Evolutionary conservation across 2,797 vertebrate species (phyloP).

Genomic region (Cryptoblepharus egeriae): DNA sequence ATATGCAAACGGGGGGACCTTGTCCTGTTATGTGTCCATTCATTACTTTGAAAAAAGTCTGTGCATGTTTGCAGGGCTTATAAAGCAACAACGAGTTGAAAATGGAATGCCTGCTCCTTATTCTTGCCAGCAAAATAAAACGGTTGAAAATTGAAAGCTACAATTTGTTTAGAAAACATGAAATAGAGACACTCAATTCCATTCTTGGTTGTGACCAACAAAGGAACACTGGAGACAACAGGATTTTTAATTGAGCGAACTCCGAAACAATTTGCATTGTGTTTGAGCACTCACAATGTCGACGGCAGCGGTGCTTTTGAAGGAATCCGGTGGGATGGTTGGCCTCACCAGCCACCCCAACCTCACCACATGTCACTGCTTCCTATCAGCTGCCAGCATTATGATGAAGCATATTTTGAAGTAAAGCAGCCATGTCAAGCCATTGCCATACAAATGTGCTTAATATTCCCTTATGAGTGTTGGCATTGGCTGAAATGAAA

Average conservation of each 20-base stretch:
- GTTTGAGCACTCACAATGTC: no score
- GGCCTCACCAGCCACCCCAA: no score
- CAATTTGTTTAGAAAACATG: no score
- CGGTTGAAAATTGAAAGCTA: background rate
- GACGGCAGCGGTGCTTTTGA: no score
- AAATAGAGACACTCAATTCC: background rate
- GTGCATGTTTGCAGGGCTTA: conserved; percentile 2
- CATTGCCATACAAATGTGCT: conserved; percentile 15
- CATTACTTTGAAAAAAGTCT: conserved; percentile 1
- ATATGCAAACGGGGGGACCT: conserved; percentile 38
- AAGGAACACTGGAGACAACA: background rate
- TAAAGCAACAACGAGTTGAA: conserved; percentile 14
- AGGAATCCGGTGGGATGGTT: no score
- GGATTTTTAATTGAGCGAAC: background rate
- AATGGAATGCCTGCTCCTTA: background rate
- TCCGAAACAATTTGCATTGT: no score
- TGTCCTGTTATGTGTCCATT: conserved; percentile 34
- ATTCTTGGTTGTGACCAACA: background rate
- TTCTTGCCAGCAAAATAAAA: conserved; percentile 4
- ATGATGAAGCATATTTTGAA: background rate
- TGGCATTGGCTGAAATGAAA: conserved; percentile 32
- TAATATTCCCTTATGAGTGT: background rate
- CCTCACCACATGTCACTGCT: background rate
- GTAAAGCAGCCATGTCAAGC: background rate
- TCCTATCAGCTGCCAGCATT: background rate